Base-by-base conservation (phyloP, 2,113 vertebrate species). In the Engystomops pustulosus region DNA sequence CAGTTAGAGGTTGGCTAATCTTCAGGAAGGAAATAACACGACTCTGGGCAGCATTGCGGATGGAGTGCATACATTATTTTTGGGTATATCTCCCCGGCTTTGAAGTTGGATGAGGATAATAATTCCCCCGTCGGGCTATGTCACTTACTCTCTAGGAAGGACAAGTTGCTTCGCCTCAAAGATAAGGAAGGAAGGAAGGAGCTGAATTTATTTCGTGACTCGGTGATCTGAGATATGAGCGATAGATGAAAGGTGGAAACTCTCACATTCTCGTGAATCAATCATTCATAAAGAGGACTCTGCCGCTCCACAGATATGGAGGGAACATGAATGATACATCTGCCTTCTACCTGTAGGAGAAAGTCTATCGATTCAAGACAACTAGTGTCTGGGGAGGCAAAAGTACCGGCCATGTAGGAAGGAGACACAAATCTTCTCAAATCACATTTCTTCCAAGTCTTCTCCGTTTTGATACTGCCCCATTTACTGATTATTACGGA, bases 51-150 rank as follows among this genome's bases (percentile, higher is more conserved):
- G 62, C 30, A 20, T 32, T 20, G 17, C 62, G 34, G 62, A 67
- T 36, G 62, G 10, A 67, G 30, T 20, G 62, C 62, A 67, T 67
- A 67, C 32, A 67, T 67, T 67, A 67, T 36, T 67, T 65, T 67
- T 67, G 62, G 62, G 62, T 67, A 67, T 18, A 34, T 34, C 30
- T 34, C 8, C 32, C 17, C 20, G 9, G 12, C 62, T 67, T 67
- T 67, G 62, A 67, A 36, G 62, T 36, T 18, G 1, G 27, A n/a
- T 67, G 32, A 36, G 62, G 6, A 67, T 34, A 67, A 67, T 67
- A 67, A 67, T 67, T 67, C 30, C 62, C 30, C 62, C 32, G 17
- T 10, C 62, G 20, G 62, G 4, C 62, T 36, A 20, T 18, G 62
- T 11, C 32, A 20, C 62, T 20, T 20, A 36, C 62, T 67, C 32